Evolutionary conservation across 2,888 invertebrate species (phyloP).

Genomic region (Marasmarcha lunaedactyla): DNA sequence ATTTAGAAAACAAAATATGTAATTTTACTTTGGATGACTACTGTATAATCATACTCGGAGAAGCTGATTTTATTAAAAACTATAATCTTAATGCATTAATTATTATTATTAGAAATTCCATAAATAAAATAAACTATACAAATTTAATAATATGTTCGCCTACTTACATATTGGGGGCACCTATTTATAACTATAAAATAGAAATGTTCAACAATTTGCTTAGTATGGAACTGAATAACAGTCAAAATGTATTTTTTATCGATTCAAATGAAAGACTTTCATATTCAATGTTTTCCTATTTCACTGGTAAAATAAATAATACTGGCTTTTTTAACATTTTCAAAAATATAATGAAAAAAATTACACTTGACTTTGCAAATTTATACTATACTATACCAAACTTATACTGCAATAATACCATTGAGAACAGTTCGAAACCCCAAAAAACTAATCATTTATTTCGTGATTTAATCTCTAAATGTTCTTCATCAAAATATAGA

Average conservation of each 20-base stretch:
- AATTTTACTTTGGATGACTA: too few species aligned
- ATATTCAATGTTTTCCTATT: not conserved
- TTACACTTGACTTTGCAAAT: not conserved
- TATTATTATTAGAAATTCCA: not conserved
- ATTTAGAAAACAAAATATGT: too few species aligned
- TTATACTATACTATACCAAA: not conserved
- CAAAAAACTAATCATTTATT: not conserved
- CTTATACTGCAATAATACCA: not conserved
- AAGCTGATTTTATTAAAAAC: not conserved
- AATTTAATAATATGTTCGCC: not conserved
- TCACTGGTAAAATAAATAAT: conserved; percentile 1
- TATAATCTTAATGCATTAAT: not conserved
- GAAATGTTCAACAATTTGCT: conserved; percentile 2
- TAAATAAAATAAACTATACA: not conserved
- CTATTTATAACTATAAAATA: conserved; percentile 1
- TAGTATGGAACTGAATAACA: not conserved
- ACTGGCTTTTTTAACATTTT: not conserved
- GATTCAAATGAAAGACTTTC: not conserved
- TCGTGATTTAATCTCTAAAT: not conserved
- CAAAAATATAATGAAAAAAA: conserved; percentile 6
- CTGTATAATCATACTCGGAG: not conserved
- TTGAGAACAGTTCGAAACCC: not conserved
- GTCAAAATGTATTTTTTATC: not conserved
- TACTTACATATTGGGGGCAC: not conserved
- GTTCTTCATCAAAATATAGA: conserved; percentile 4